Base-by-base conservation (phyloP, 2,888 invertebrate species). In the Andrena minutula region DNA sequence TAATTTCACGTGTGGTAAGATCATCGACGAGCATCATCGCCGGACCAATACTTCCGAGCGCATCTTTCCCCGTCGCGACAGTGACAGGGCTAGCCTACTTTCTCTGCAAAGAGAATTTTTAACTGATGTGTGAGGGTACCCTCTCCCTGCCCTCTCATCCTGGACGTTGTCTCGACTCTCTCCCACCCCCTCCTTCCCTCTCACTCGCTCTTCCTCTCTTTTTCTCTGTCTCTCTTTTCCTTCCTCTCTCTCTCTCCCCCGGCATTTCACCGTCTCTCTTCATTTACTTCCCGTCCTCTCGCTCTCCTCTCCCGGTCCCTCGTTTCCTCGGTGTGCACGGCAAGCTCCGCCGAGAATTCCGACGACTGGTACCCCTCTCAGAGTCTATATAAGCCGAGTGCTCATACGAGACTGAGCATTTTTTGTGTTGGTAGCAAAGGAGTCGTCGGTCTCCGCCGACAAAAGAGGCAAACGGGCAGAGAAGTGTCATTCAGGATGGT, bases 321-420 rank as follows among this genome's bases (percentile, higher is more conserved):
- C 88, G 86, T 90, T 87, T 89, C 90, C 84, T 88, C 89, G 89
- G 91, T 91, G 90, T 90, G 89, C 89, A 88, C 88, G 86, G 68
- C 88, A 86, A 75, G 79, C 81, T 77, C 75, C 66, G 75, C 69
- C 71, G 82, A 73, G 81, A 78, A 82, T 85, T 83, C 78, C 84
- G 69, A 68, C 80, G 74, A 32, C 77, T 51, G 65, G 88, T 82
- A 83, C 83, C 86, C 88, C 85, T 85, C 88, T 86, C 86, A 85
- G 92, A 93, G 92, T 94, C 93, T 93, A 94, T 93, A 93, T 93
- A 94, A 93, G 91, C 90, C 65, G 90, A 88, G 87, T 85, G 83
- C 80, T 87, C 88, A 82, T 88, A 90, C 89, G 87, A 86, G 89
- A 86, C 85, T 86, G 86, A 90, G 88, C 92, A 93, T 93, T 93